These are phyloP conservation scores for Gastrophryne carolinensis DNA, from an alignment of 2,797 vertebrate genomes.

Conservation along the genomic window DNA sequence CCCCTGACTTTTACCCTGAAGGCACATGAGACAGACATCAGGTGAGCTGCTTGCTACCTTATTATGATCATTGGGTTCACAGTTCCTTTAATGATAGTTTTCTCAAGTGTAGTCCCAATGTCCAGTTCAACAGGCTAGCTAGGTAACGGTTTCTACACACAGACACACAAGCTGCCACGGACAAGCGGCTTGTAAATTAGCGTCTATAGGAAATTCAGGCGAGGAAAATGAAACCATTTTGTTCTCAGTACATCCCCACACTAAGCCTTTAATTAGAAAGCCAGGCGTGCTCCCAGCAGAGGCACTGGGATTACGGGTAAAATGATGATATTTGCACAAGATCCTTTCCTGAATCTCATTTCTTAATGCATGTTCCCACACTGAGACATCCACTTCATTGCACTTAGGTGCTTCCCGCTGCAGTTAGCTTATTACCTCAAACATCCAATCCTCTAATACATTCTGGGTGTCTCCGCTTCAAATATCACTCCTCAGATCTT, in stretches of 20 bases:
- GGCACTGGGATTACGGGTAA: conserved; percentile 41
- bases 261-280: conserved; percentile 48
- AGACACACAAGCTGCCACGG: no score
- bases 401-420: background rate
- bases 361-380: background rate
- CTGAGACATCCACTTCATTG: conserved; percentile 1
- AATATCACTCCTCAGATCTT: background rate
- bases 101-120: no score
- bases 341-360: conserved; percentile 44
- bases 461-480: background rate
- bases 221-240: conserved; percentile 36
- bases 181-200: no score
- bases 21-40: no score
- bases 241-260: conserved; percentile 38
- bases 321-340: conserved; percentile 52
- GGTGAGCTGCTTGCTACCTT: no score
- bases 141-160: no score
- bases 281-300: conserved; percentile 46
- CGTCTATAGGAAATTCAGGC: no score
- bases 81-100: no score
- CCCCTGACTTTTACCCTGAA: no score
- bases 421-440: background rate
- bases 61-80: no score
- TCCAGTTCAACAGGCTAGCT: no score
- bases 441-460: background rate